Base-by-base conservation (phyloP, 2,113 vertebrate species). In the Callaeas wilsoni region DNA sequence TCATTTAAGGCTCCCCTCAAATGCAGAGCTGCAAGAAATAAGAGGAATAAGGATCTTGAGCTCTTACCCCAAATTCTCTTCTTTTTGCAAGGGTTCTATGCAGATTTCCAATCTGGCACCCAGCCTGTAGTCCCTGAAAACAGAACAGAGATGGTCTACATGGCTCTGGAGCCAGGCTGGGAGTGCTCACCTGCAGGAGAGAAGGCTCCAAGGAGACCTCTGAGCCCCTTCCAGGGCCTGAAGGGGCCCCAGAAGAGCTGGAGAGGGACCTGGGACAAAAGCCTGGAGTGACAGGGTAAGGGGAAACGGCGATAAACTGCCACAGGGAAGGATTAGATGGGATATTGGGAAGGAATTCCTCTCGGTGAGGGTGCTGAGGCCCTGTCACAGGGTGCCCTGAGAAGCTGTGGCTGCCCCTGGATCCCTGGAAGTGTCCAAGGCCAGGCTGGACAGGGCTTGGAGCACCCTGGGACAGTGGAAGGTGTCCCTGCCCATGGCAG, bases 61-160 rank as follows among this genome's bases (percentile, higher is more conserved):
- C 33, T 84, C 98, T 98, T 97, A 99, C 99, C 98, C 97, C 63
- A 99, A 89, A 93, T 98, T 94, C 85, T 99, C 99, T 76, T 99
- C 99, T 53, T 97, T 98, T 64, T 97, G 97, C 42, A 99, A 97
- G 62, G 93, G 97, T 77, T 99, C 99, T 49, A 99, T 92, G 96
- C 99, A 99, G 84, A 99, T 91, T 84, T 98, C 98, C 21, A 94
- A 47, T 42, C 97, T 98, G 84, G 89, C 90, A 67, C 97, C 97
- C 83, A 98, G 90, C 69, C 96, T 98, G 76, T 96, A 97, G 41
- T 98, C 97, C 85, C 98, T 98, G 97, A 30, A 60, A 95, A 67
- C 62, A 30, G 74, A 88, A 39, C 8, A 67, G 84, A 64, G 64
- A 57, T 22, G 30, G 25, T n/a, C 41, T 25, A 1, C 17, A 4